phyloP scores from a whole-genome alignment of 2,888 invertebrate species.

The Capitulum mitella region DNA sequence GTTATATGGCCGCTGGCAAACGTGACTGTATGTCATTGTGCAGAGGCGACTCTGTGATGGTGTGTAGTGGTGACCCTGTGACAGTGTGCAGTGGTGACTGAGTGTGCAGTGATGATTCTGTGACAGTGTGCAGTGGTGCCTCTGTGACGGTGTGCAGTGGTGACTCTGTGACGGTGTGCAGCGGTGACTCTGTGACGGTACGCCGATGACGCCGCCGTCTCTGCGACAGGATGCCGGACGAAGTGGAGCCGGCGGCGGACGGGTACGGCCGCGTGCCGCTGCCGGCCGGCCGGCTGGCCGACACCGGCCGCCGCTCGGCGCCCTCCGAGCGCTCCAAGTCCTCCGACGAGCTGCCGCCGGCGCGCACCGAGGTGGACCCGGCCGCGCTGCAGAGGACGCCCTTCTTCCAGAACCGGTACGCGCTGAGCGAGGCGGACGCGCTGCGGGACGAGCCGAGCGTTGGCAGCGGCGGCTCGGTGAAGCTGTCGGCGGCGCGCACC shows the following conservation, averaged over 20 bases:
- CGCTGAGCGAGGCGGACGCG: conserved; percentile 17
- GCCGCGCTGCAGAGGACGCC: conserved; percentile 22
- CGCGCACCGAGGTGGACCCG: neutral
- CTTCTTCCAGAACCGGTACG: conserved; percentile 25
- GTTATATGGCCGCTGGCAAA: too few relatives aligned
- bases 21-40: too few relatives aligned
- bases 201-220: too few relatives aligned
- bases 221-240: conserved; percentile 48
- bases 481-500: neutral
- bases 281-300: conserved; percentile 34
- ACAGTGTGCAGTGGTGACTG: too few relatives aligned
- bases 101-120: too few relatives aligned
- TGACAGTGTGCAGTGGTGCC: too few relatives aligned
- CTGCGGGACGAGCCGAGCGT: conserved; percentile 21
- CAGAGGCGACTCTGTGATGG: too few relatives aligned
- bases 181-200: too few relatives aligned
- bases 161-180: too few relatives aligned
- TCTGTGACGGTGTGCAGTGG: too few relatives aligned
- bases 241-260: conserved; percentile 36
- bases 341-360: conserved; percentile 4
- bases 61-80: too few relatives aligned
- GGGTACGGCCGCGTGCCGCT: conserved; percentile 34
- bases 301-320: neutral
- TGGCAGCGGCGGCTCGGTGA: conserved; percentile 36
- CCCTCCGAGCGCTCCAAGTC: conserved; percentile 19